phyloP scores from a whole-genome alignment of 2,888 invertebrate genomes.

The Folsomia manolachei region DNA sequence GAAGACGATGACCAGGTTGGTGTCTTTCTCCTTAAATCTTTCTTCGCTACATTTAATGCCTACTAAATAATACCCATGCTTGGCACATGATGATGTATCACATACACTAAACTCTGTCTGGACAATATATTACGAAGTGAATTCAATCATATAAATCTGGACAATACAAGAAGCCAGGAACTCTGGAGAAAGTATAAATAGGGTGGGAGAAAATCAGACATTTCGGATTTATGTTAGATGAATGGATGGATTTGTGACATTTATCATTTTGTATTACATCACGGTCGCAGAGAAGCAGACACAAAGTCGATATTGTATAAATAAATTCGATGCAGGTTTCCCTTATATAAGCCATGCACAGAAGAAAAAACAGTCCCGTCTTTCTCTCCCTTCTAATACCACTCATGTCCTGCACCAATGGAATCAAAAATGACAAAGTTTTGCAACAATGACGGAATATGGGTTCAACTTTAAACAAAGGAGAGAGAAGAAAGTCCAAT shows the following conservation, averaged over 20 bases:
- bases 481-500: not conserved
- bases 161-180: not conserved
- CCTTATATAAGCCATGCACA: too few relatives aligned
- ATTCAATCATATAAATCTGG: not conserved
- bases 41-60: conserved; percentile 11
- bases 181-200: too few relatives aligned
- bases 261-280: not conserved
- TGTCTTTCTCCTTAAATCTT: not conserved
- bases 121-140: not conserved
- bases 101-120: not conserved
- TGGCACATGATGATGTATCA: not conserved
- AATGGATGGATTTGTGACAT: not conserved
- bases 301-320: not conserved
- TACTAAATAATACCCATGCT: not conserved
- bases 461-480: not conserved
- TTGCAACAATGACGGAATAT: not conserved
- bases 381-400: too few relatives aligned
- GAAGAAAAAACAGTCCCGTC: not conserved
- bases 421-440: not conserved
- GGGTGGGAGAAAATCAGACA: not conserved
- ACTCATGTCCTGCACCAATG: not conserved
- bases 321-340: too few relatives aligned
- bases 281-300: too few relatives aligned
- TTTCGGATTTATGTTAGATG: not conserved
- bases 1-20: conserved; percentile 86